Conservation (phyloP, 2,888 invertebrate genomes). For the Brenthis hecate region DNA sequence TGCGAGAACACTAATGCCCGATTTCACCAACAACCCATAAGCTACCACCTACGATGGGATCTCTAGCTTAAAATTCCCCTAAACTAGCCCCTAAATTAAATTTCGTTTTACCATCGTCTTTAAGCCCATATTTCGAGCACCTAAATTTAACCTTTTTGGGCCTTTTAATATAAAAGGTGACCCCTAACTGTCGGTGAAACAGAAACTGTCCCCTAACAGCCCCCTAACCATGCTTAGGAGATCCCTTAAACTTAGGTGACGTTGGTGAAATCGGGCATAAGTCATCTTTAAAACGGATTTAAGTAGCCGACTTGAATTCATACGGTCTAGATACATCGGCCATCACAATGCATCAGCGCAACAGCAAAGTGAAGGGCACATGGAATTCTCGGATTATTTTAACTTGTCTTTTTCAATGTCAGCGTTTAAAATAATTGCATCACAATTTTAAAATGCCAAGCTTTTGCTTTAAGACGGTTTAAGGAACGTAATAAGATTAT, state of each 20-base stretch:
- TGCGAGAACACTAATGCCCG: constrained; percentile 13
- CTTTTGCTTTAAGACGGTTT: constrained; percentile 77
- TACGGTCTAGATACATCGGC: constrained; percentile 74
- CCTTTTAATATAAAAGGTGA: too few species aligned
- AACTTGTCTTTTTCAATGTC: constrained; percentile 82
- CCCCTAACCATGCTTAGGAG: too few species aligned
- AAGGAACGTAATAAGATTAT: constrained; percentile 74
- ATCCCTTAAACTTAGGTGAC: too few species aligned
- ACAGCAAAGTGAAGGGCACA: constrained; percentile 76
- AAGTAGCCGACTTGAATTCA: constrained; percentile 62
- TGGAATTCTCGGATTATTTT: constrained; percentile 80
- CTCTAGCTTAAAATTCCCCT: too few species aligned
- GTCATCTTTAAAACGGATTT: constrained; percentile 55
- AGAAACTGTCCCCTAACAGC: too few species aligned
- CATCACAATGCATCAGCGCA: constrained; percentile 79
- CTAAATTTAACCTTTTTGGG: too few species aligned
- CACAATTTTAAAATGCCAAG: constrained; percentile 80
- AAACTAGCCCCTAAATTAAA: too few species aligned
- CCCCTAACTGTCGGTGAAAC: too few species aligned
- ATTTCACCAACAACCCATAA: too few species aligned
- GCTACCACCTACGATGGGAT: too few species aligned
- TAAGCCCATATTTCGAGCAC: too few species aligned
- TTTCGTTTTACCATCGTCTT: too few species aligned
- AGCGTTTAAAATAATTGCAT: constrained; percentile 82
- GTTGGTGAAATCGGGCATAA: constrained; percentile 20